Conservation (phyloP, 2,888 invertebrate genomes). For the Rhagonycha lutea region DNA sequence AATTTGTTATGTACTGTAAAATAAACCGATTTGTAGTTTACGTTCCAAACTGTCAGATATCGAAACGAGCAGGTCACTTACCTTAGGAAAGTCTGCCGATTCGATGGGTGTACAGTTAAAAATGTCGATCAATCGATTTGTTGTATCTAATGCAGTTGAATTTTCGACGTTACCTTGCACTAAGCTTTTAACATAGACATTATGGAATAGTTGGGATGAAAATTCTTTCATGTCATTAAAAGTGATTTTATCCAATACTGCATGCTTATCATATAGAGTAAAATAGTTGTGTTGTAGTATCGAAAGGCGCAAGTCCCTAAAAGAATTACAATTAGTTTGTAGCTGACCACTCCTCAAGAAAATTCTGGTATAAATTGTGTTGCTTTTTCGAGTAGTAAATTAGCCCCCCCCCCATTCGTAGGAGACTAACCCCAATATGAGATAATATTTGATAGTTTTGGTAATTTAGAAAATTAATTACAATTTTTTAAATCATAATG, state of each 20-base stretch:
- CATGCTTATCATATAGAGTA: conserved; percentile 70
- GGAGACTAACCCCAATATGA: too few species aligned
- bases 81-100: conserved; percentile 57
- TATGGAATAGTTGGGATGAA: conserved; percentile 61
- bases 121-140: conserved; percentile 57
- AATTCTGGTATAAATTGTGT: too few species aligned
- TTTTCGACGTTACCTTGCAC: conserved; percentile 80
- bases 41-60: neutral
- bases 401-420: too few species aligned
- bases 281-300: conserved; percentile 70
- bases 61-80: conserved; percentile 38
- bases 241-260: conserved; percentile 58
- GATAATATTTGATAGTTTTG: too few species aligned
- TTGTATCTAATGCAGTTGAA: conserved; percentile 64
- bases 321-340: conserved; percentile 21
- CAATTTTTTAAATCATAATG: too few species aligned
- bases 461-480: too few species aligned
- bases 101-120: conserved; percentile 61
- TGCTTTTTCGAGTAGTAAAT: too few species aligned
- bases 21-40: too few species aligned
- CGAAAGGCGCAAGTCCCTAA: conserved; percentile 71
- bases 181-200: conserved; percentile 72
- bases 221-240: conserved; percentile 66
- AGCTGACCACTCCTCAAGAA: too few species aligned
- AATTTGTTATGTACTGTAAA: too few species aligned